Base-by-base conservation (phyloP, 2,113 vertebrate species). In the Podarcis muralis region DNA sequence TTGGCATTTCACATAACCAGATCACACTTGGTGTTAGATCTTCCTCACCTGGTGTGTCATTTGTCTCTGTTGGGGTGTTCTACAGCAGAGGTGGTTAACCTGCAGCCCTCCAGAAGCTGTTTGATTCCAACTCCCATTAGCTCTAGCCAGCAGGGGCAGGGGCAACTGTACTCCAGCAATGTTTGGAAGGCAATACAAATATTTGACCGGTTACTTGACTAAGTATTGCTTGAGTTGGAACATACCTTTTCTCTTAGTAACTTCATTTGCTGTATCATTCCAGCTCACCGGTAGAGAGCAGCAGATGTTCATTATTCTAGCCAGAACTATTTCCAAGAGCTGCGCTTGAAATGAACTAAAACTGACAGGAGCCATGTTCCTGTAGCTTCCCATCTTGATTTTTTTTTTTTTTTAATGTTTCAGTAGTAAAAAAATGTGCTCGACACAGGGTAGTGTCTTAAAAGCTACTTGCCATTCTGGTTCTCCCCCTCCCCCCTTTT, bases 241-340 rank as follows among this genome's bases (percentile, higher is more conserved):
- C 22, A 22, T 62, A 18, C 18, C 32, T 69, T 27, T 83, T 74
- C 32, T 32, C 37, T 12, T 83, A 9, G 43, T 22, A 35, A 37
- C 35, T 43, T n/a, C 27, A 68, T 53, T 83, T 77, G 72, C 25
- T 69, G 87, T 69, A 15, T 68, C 57, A 88, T 37, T 83, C 6
- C 81, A 18, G 32, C 32, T 84, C 13, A 66, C 81, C 87, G 57
- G 74, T 43, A 88, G 87, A 78, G 81, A 69, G 87, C 81, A 88
- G 74, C 40, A 88, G 62, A 68, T 84, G 74, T 40, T 71, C 62
- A 83, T 6, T 84, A 77, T 40, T 68, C 22, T 11, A 40, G 12
- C 16, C 62, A 5, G 37, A 12, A 30, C 62, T 27, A n/a, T 18
- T n/a, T 53, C 18, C 9, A 65, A 53, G 15, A n/a, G 1, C 15